phyloP scores from a whole-genome alignment of 2,888 invertebrate genomes.

The Busseola fusca region DNA sequence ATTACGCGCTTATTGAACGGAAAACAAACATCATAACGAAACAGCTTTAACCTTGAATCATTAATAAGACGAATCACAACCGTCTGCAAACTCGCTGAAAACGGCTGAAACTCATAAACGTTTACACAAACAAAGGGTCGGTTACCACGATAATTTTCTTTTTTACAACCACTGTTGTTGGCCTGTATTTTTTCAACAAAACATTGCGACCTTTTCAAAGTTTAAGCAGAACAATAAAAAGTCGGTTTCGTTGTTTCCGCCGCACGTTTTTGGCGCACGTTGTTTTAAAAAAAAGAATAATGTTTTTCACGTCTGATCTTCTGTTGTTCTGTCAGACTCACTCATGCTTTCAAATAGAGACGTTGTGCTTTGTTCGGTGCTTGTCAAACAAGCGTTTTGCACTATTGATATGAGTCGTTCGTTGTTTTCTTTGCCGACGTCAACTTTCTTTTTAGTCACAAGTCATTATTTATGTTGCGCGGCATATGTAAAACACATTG shows the following conservation, averaged over 20 bases:
- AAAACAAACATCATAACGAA: slow-evolving; percentile 25
- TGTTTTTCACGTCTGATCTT: slow-evolving; percentile 49
- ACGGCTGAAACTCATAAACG: slow-evolving; percentile 56
- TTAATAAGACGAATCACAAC: slow-evolving; percentile 49
- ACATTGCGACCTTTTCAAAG: slow-evolving; percentile 56
- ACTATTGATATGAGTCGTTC: slow-evolving; percentile 16
- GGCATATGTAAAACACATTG: neutral
- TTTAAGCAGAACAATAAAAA: slow-evolving; percentile 59
- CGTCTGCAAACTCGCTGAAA: slow-evolving; percentile 44
- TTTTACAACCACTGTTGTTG: slow-evolving; percentile 56
- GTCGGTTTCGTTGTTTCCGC: slow-evolving; percentile 52
- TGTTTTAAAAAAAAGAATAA: slow-evolving; percentile 45
- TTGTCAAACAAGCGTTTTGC: slow-evolving; percentile 9
- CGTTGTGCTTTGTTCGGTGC: slow-evolving; percentile 15
- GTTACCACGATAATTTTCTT: slow-evolving; percentile 59
- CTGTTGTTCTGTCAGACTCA: slow-evolving; percentile 32
- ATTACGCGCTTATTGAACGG: slow-evolving; percentile 2
- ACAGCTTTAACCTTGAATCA: slow-evolving; percentile 46
- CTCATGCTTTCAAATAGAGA: slow-evolving; percentile 18
- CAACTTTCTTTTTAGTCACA: neutral
- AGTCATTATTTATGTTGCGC: neutral
- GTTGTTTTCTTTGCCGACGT: neutral
- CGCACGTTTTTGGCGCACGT: slow-evolving; percentile 48
- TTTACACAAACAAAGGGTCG: slow-evolving; percentile 56
- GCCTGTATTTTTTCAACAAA: slow-evolving; percentile 58